Percentiles rank a stretch among this genome's conserved stretches.
These are phyloP conservation scores for Anaspis maculata DNA, from an alignment of 2,888 invertebrate species.

Conservation along the genomic window DNA sequence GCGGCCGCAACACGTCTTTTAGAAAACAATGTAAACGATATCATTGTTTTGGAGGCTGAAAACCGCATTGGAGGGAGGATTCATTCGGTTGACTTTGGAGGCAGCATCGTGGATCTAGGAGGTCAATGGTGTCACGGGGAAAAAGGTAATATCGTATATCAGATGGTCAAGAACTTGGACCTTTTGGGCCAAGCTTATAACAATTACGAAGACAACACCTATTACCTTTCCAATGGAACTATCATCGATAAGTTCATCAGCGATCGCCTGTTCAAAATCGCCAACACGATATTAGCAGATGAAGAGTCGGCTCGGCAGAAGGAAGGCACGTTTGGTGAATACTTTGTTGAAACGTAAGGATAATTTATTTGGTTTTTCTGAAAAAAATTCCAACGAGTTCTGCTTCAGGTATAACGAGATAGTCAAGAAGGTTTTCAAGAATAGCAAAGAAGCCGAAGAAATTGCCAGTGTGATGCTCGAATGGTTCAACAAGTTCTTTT, in stretches of 20 bases:
- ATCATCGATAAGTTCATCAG: slow-evolving; percentile 27
- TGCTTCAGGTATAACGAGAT: slow-evolving; percentile 23
- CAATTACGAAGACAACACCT: slow-evolving; percentile 28
- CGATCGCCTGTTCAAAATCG: slow-evolving; percentile 24
- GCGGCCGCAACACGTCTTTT: slow-evolving; percentile 46
- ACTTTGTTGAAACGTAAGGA: slow-evolving; percentile 31
- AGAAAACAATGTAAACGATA: slow-evolving; percentile 42
- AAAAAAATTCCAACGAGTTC: slow-evolving; percentile 1
- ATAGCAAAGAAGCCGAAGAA: slow-evolving; percentile 14
- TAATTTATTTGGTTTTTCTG: neutral
- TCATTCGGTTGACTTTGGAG: slow-evolving; percentile 26
- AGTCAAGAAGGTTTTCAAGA: slow-evolving; percentile 20
- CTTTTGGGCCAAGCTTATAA: slow-evolving; percentile 39
- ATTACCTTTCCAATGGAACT: slow-evolving; percentile 29
- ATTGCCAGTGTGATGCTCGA: slow-evolving; percentile 27
- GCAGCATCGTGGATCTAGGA: slow-evolving; percentile 31
- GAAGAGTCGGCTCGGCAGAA: slow-evolving; percentile 19
- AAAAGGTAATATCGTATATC: slow-evolving; percentile 35
- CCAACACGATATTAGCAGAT: slow-evolving; percentile 24
- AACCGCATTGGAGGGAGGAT: slow-evolving; percentile 37
- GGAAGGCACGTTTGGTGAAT: slow-evolving; percentile 30
- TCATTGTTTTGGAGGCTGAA: slow-evolving; percentile 43
- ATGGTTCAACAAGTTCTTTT: slow-evolving; percentile 33
- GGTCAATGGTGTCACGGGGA: slow-evolving; percentile 42
- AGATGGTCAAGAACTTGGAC: slow-evolving; percentile 31